Base-by-base conservation (phyloP, 2,113 vertebrate genomes). In the Cyanistes caeruleus region DNA sequence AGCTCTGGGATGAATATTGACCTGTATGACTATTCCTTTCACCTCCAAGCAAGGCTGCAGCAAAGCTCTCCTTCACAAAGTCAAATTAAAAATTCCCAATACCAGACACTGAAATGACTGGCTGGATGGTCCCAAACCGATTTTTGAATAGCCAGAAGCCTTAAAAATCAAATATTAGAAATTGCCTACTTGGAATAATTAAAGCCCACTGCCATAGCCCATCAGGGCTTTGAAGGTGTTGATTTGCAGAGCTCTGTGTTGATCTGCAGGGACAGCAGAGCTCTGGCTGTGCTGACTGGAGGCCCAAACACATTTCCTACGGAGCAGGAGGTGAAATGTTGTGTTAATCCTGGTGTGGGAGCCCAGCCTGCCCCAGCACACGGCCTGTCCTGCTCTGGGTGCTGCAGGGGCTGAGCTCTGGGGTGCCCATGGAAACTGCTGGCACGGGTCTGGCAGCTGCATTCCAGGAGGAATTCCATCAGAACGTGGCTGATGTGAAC, bases 351-450 rank as follows among this genome's bases (percentile, higher is more conserved):
- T 56, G 60, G 10, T 15, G 30, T 24, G 46, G 31, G 60, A 84
- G 56, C 22, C 13, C 5, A 33, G 22, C 4, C 20, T 2, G 19
- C n/a, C n/a, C 22, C 49, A 84, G 49, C 48, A 43, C 28, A 23
- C 0, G 1, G 15, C 5, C 2, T 1, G 11, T 2, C 1, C 27
- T 24, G 55, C 72, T 52, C 10, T 1, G 18, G 44, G 8, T 13
- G 14, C 63, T 37, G 52, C 60, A 49, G 69, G 73, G 13, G 5
- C 28, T 30, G 44, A 70, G 7, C 7, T 89, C 59, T 27, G 58
- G n/a, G 70, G 12, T 16, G 27, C 20, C 21, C 20, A 24, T 33
- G 10, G 8, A 87, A 94, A 23, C 8, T 12, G 9, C 5, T 53
- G 52, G 69, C 44, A 43, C 15, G 27, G 15, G 4, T 7, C 12